phyloP scores from a whole-genome alignment of 2,888 invertebrate genomes.

The Pollenia labialis region DNA sequence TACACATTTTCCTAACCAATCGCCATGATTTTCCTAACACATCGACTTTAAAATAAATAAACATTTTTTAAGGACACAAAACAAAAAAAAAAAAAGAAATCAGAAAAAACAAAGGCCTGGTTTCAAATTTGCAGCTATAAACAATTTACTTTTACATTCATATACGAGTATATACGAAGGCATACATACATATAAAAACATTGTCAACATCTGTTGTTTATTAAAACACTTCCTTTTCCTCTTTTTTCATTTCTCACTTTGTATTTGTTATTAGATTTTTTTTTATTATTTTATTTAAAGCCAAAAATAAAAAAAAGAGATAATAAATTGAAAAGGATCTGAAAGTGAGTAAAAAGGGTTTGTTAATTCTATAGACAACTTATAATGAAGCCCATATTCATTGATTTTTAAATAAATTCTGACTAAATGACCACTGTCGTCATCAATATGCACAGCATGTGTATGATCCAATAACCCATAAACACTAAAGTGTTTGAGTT shows the following conservation, averaged over 20 bases:
- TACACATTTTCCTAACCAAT: slow-evolving; percentile 24
- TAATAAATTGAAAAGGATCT: neutral
- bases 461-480: slow-evolving; percentile 42
- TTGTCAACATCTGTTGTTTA: slow-evolving; percentile 64
- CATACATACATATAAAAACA: slow-evolving; percentile 19
- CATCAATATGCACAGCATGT: slow-evolving; percentile 70
- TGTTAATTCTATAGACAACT: neutral
- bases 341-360: neutral
- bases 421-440: slow-evolving; percentile 67
- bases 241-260: neutral
- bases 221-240: slow-evolving; percentile 45
- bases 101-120: slow-evolving; percentile 27
- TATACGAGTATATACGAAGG: slow-evolving; percentile 7
- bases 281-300: slow-evolving; percentile 57
- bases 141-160: neutral
- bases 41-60: neutral
- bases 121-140: slow-evolving; percentile 44
- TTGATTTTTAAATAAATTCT: slow-evolving; percentile 67
- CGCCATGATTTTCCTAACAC: slow-evolving; percentile 18
- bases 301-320: neutral
- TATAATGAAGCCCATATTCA: slow-evolving; percentile 22
- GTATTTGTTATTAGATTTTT: slow-evolving; percentile 13
- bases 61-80: neutral
- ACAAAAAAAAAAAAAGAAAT: neutral
- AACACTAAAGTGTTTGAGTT: no score